Evolutionary conservation across 1,140 invertebrate species (phyloP).

Genomic region (Cecropterus lyciades): DNA sequence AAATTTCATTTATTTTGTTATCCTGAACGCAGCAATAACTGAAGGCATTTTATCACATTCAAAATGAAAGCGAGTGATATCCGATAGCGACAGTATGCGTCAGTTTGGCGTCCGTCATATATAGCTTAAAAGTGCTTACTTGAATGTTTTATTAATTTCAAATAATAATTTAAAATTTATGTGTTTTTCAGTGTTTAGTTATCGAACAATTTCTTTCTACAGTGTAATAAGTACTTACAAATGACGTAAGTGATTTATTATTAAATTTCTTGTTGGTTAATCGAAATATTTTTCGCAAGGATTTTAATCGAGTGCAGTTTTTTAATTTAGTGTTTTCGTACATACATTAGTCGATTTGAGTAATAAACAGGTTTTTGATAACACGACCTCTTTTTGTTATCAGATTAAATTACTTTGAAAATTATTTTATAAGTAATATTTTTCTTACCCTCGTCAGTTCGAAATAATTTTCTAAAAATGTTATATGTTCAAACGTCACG

Average conservation of each 20-base stretch:
- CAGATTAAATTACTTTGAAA: constrained; percentile 6
- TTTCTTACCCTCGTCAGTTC: constrained; percentile 26
- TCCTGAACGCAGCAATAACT: no score
- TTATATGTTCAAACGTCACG: constrained; percentile 2
- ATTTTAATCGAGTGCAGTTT: constrained; percentile 39
- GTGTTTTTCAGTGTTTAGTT: constrained; percentile 12
- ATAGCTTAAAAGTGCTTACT: background rate
- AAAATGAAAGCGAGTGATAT: no score
- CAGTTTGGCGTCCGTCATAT: constrained; percentile 13
- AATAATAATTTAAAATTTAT: constrained; percentile 8
- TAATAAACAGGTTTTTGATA: no score
- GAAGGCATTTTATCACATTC: no score
- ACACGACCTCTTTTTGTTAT: background rate
- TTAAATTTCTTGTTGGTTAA: background rate
- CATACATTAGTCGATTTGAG: background rate
- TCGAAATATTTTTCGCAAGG: background rate
- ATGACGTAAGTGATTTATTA: constrained; percentile 18
- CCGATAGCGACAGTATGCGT: constrained; percentile 8
- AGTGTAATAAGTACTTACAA: constrained; percentile 1
- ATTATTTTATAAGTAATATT: background rate
- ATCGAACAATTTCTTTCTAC: background rate
- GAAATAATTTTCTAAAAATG: background rate
- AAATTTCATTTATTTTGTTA: no score
- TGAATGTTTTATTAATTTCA: background rate
- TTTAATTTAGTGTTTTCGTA: constrained; percentile 21